A percentile compares a stretch with the other conserved stretches of the same genome.
These are phyloP conservation scores for Scaptomyza pallida DNA, from an alignment of 1,140 invertebrate genomes.

Conservation along the genomic window DNA sequence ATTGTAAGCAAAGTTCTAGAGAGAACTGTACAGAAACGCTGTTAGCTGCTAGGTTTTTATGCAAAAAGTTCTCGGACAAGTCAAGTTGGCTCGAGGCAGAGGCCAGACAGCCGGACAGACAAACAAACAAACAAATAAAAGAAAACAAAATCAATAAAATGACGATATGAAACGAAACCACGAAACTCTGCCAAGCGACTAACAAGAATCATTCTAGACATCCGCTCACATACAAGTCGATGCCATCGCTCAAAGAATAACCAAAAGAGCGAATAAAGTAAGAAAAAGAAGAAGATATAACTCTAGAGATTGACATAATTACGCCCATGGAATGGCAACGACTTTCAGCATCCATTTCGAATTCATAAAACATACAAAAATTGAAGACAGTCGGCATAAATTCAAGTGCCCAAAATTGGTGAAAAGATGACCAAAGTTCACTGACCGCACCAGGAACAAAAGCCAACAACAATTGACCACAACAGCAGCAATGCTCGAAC, in stretches of 20 bases:
- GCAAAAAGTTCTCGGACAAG: constrained; percentile 65
- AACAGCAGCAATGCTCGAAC: not conserved
- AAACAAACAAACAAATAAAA: not conserved
- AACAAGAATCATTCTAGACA: constrained; percentile 38
- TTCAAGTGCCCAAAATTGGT: constrained; percentile 66
- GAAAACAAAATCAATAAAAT: constrained; percentile 9
- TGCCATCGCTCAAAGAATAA: constrained; percentile 3
- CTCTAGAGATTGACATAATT: constrained; percentile 66
- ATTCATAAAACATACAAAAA: constrained; percentile 1
- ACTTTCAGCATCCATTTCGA: constrained; percentile 20
- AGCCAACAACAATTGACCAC: constrained; percentile 21
- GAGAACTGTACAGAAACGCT: constrained; percentile 67
- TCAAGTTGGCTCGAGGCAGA: constrained; percentile 1
- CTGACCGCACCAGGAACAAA: constrained; percentile 35
- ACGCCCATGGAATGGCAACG: constrained; percentile 44
- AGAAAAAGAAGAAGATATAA: constrained; percentile 34
- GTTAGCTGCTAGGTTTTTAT: constrained; percentile 72
- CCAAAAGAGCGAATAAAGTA: constrained; percentile 10
- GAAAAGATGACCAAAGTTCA: constrained; percentile 37
- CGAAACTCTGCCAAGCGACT: constrained; percentile 3
- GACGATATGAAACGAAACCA: not conserved
- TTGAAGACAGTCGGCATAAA: constrained; percentile 69
- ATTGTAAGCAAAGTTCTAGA: constrained; percentile 76
- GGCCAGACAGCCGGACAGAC: constrained; percentile 3
- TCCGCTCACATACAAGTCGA: constrained; percentile 8